Evolutionary conservation across 1,140 invertebrate genomes (phyloP).

Genomic region (Cotesia chilonis): DNA sequence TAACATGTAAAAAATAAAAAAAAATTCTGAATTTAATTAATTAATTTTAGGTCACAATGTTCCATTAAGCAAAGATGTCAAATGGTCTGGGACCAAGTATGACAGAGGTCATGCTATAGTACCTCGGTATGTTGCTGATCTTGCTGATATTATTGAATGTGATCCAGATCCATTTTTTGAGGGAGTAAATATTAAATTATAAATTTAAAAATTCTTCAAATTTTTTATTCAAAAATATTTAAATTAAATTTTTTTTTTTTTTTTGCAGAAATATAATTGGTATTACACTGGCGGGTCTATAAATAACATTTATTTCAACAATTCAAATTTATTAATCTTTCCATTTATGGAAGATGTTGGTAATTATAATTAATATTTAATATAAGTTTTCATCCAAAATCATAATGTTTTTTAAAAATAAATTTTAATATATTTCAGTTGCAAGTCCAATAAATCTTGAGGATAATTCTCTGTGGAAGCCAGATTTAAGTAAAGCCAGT

Average conservation of each 20-base stretch:
- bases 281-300: slow-evolving; percentile 61
- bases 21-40: too few relatives aligned
- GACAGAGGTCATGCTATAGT: slow-evolving; percentile 36
- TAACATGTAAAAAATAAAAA: too few relatives aligned
- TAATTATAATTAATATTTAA: slow-evolving; percentile 28
- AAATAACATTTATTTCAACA: slow-evolving; percentile 43
- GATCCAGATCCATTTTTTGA: slow-evolving; percentile 62
- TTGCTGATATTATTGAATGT: slow-evolving; percentile 55
- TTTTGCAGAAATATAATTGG: slow-evolving; percentile 58
- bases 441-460: slow-evolving; percentile 43
- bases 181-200: slow-evolving; percentile 46
- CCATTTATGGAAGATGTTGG: slow-evolving; percentile 56
- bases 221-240: slow-evolving; percentile 27
- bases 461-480: slow-evolving; percentile 50
- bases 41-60: slow-evolving; percentile 38
- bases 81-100: slow-evolving; percentile 38
- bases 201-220: background rate
- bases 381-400: background rate
- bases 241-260: background rate
- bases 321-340: slow-evolving; percentile 53
- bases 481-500: slow-evolving; percentile 47
- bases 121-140: slow-evolving; percentile 53
- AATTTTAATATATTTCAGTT: slow-evolving; percentile 44
- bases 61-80: slow-evolving; percentile 43
- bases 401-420: slow-evolving; percentile 8